phyloP scores from a whole-genome alignment of 2,113 vertebrate species.

The Trematomus loennbergii region DNA sequence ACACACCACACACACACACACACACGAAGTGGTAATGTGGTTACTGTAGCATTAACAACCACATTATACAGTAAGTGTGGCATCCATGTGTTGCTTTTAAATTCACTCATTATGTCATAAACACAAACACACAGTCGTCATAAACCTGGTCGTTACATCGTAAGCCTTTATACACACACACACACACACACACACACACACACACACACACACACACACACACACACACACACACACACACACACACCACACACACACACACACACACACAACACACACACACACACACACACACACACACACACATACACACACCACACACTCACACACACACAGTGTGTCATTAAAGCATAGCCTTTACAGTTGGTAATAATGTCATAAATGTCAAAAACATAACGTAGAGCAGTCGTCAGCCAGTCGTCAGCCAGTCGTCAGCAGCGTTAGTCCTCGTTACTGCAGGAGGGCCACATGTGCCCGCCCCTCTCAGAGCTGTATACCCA shows the following conservation, averaged over 20 bases:
- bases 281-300: not conserved
- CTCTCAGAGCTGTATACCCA: constrained; percentile 18
- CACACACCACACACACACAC: not conserved
- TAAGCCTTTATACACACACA: constrained; percentile 18
- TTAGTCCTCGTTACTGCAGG: constrained; percentile 51
- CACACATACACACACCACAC: constrained; percentile 1
- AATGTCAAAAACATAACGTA: constrained; percentile 30
- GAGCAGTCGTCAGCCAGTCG: not conserved
- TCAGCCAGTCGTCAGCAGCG: constrained; percentile 5
- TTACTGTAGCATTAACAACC: constrained; percentile 14
- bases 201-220: not conserved
- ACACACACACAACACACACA: not conserved
- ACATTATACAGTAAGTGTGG: constrained; percentile 18
- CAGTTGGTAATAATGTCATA: constrained; percentile 48
- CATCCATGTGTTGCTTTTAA: constrained; percentile 12
- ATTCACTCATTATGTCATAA: constrained; percentile 43
- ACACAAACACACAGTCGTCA: constrained; percentile 5
- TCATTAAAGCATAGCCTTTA: constrained; percentile 29
- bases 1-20: not conserved
- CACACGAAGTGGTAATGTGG: not conserved
- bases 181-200: constrained; percentile 11
- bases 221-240: not conserved
- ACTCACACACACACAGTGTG: not conserved
- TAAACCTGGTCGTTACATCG: constrained; percentile 23
- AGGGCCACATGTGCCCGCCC: constrained; percentile 20